Conservation (phyloP, 2,113 vertebrate species). For the Lepus europaeus region DNA sequence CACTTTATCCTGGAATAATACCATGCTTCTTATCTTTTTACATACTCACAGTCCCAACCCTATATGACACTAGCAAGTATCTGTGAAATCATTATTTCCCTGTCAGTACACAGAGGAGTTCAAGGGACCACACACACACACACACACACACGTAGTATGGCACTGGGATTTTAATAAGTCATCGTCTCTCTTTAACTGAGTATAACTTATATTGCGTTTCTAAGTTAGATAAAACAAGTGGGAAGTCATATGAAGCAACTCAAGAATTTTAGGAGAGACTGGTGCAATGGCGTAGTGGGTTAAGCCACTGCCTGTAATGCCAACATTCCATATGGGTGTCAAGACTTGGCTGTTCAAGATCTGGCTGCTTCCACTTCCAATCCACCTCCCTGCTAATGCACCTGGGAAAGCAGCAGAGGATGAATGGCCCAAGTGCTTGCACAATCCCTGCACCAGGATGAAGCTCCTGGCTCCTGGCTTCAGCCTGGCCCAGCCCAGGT, state of each 20-base stretch:
- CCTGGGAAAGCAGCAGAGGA: too few species aligned
- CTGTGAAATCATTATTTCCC: constrained; percentile 47
- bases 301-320: too few species aligned
- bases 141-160: not conserved
- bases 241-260: constrained; percentile 19
- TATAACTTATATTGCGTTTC: constrained; percentile 14
- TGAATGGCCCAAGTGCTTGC: too few species aligned
- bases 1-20: constrained; percentile 26
- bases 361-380: too few species aligned
- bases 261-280: not conserved
- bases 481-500: too few species aligned
- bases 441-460: too few species aligned
- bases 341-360: too few species aligned
- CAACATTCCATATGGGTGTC: too few species aligned
- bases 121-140: not conserved
- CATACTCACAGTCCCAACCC: not conserved
- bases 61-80: constrained; percentile 11
- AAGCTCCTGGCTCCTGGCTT: too few species aligned
- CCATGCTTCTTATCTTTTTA: constrained; percentile 32
- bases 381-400: too few species aligned
- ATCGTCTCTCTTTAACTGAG: constrained; percentile 35
- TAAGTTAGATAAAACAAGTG: constrained; percentile 51
- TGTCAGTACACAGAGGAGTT: constrained; percentile 7
- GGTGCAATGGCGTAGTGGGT: too few species aligned
- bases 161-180: not conserved